Conservation (phyloP, 2,888 invertebrate genomes). For the Drosophila siamana region DNA sequence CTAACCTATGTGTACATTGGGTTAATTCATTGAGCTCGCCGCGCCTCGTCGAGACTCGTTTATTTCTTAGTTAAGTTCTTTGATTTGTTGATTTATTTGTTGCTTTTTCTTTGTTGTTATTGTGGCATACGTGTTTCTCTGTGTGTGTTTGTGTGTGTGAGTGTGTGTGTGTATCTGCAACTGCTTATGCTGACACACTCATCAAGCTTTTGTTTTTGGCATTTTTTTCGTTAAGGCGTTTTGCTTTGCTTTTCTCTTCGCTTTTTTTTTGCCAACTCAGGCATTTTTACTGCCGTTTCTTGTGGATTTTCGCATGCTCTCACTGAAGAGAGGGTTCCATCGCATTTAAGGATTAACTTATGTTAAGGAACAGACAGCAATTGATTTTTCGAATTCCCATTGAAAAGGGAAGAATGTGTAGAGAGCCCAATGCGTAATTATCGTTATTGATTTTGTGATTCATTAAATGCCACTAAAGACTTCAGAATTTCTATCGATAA, state of each 20-base stretch:
- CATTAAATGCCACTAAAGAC: background rate
- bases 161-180: slow-evolving; percentile 9
- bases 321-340: slow-evolving; percentile 1
- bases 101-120: slow-evolving; percentile 11
- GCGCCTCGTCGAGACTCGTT: slow-evolving; percentile 47
- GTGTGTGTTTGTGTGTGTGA: background rate
- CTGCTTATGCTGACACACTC: slow-evolving; percentile 50
- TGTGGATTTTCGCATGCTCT: slow-evolving; percentile 35
- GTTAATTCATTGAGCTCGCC: slow-evolving; percentile 49
- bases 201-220: slow-evolving; percentile 40
- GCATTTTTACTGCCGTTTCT: slow-evolving; percentile 3
- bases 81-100: slow-evolving; percentile 68
- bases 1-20: slow-evolving; percentile 42
- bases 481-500: too few species aligned
- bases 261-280: slow-evolving; percentile 33
- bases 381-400: background rate
- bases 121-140: background rate
- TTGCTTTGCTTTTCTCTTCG: background rate
- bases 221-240: slow-evolving; percentile 20
- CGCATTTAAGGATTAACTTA: slow-evolving; percentile 13
- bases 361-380: background rate
- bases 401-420: background rate
- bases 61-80: slow-evolving; percentile 67
- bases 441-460: background rate
- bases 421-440: background rate